Conservation (phyloP, 2,113 vertebrate genomes). For the Lophochroa leadbeateri region DNA sequence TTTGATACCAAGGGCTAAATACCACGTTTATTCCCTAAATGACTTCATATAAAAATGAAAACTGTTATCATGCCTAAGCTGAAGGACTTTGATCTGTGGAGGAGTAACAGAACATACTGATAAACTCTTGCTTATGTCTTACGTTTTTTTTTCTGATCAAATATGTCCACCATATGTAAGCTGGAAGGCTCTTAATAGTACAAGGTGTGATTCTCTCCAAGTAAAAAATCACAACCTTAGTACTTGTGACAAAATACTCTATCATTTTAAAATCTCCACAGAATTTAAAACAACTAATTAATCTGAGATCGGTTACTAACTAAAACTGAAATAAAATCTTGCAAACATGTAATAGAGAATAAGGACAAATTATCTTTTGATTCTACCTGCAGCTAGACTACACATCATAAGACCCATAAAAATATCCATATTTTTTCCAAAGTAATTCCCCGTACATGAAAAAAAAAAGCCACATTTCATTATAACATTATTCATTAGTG, state of each 20-base stretch:
- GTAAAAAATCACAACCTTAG: accelerated
- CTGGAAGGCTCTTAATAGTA: not conserved
- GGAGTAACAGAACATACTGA: not conserved
- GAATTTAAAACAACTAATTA: not conserved
- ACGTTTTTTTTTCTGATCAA: not conserved
- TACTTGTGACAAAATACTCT: not conserved
- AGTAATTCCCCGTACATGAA: not conserved
- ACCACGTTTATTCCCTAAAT: accelerated
- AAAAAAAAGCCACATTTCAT: not conserved
- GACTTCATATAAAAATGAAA: not conserved
- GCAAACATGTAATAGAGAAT: not conserved
- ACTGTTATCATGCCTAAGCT: accelerated
- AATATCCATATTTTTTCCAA: not conserved
- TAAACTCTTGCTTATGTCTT: not conserved
- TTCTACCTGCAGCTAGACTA: not conserved
- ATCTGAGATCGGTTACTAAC: not conserved
- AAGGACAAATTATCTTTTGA: not conserved
- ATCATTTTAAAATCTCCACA: not conserved
- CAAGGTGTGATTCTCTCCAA: not conserved
- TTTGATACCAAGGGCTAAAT: not conserved
- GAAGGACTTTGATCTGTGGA: not conserved
- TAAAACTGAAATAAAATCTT: not conserved
- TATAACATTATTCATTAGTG: not conserved
- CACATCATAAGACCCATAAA: not conserved
- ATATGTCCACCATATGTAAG: not conserved